Conservation (phyloP, 2,888 invertebrate species). For the Ophion ellenae region DNA sequence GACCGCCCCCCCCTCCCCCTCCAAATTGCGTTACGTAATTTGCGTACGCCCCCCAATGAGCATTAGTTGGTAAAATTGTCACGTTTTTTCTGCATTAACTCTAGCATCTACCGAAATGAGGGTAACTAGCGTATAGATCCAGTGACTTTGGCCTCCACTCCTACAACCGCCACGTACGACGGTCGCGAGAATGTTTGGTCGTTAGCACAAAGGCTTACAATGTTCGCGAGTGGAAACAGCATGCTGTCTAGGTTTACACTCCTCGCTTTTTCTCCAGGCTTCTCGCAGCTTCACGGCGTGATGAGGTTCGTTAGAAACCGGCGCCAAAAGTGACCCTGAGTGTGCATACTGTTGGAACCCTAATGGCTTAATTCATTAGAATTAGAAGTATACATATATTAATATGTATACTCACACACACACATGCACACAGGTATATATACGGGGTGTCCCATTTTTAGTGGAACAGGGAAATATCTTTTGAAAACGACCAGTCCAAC, state of each 20-base stretch:
- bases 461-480: neutral
- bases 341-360: constrained; percentile 29
- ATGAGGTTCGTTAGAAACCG: constrained; percentile 63
- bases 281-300: constrained; percentile 45
- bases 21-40: too few relatives aligned
- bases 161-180: neutral
- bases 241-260: constrained; percentile 49
- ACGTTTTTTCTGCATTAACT: neutral
- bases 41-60: neutral
- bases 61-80: neutral
- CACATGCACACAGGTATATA: neutral
- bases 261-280: constrained; percentile 24
- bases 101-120: neutral
- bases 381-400: too few relatives aligned
- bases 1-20: too few relatives aligned
- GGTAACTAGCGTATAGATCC: constrained; percentile 12
- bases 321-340: constrained; percentile 47
- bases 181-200: constrained; percentile 34
- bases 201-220: constrained; percentile 37
- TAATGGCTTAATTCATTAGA: constrained; percentile 45
- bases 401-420: neutral
- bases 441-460: neutral
- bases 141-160: constrained; percentile 11
- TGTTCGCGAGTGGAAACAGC: constrained; percentile 49
- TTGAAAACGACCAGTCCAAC: too few relatives aligned